Evolutionary conservation across 2,888 invertebrate species (phyloP).

Genomic region (Silvanus unidentatus): DNA sequence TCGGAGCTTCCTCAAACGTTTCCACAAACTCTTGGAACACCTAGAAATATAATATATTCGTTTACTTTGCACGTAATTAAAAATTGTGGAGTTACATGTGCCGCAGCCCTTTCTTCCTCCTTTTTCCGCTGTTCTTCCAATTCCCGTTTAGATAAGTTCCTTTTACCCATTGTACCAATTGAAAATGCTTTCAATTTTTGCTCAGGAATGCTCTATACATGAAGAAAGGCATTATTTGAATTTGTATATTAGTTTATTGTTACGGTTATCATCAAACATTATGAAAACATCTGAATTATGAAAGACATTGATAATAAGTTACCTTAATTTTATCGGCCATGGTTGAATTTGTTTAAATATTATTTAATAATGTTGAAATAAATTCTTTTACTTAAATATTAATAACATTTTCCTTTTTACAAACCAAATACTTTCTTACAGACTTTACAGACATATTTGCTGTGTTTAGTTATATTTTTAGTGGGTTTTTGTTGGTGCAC

Average conservation of each 20-base stretch:
- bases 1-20: conserved; percentile 86
- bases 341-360: too few species aligned
- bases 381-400: too few species aligned
- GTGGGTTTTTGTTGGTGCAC: too few species aligned
- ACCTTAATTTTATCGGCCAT: conserved; percentile 27
- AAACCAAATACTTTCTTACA: too few species aligned
- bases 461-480: too few species aligned
- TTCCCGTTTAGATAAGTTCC: conserved; percentile 73
- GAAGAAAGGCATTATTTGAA: background rate
- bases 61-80: background rate
- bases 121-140: conserved; percentile 80
- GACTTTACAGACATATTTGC: too few species aligned
- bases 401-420: too few species aligned
- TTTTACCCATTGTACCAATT: conserved; percentile 67
- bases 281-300: background rate
- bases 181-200: conserved; percentile 73
- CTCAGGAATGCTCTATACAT: conserved; percentile 48
- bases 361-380: too few species aligned
- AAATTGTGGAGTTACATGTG: conserved; percentile 58
- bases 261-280: too few species aligned
- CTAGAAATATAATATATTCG: conserved; percentile 42
- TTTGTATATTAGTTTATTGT: background rate
- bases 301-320: background rate
- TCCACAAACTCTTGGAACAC: conserved; percentile 97
- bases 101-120: conserved; percentile 85